These are phyloP conservation scores for Pogonocichla stellata DNA, from an alignment of 2,113 vertebrate genomes.

Conservation along the genomic window DNA sequence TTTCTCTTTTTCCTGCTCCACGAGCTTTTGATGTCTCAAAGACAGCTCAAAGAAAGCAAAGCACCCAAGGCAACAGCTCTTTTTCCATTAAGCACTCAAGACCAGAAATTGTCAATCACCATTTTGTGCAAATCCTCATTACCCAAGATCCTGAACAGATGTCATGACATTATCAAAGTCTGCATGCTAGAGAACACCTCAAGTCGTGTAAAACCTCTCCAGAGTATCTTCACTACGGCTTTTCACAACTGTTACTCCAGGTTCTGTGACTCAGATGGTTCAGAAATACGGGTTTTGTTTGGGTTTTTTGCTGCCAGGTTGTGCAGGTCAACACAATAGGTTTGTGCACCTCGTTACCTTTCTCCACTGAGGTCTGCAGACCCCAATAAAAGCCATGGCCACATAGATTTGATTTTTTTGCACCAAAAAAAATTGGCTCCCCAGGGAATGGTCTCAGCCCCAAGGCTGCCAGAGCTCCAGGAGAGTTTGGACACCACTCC, in stretches of 20 bases:
- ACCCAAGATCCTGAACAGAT: not conserved
- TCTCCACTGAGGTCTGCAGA: accelerated
- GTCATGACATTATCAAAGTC: not conserved
- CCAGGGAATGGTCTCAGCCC: accelerated
- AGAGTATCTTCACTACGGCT: accelerated
- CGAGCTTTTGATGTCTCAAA: not conserved
- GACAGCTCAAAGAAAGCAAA: not conserved
- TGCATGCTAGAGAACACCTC: not conserved
- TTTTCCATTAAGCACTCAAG: not conserved
- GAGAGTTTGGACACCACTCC: accelerated
- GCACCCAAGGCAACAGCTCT: slow-evolving; percentile 9
- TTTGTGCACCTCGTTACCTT: not conserved
- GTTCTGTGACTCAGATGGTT: not conserved
- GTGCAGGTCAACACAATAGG: not conserved
- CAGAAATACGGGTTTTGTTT: not conserved
- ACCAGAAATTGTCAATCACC: not conserved
- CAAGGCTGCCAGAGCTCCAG: not conserved
- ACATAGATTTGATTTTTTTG: accelerated
- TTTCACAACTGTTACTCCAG: not conserved
- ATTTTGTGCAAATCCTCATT: not conserved
- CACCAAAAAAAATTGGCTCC: not conserved
- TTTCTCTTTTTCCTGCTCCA: slow-evolving; percentile 16
- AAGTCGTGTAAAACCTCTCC: not conserved
- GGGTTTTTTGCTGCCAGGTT: not conserved
- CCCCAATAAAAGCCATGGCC: accelerated